Base-by-base conservation (phyloP, 2,113 vertebrate species). In the Micromys minutus region DNA sequence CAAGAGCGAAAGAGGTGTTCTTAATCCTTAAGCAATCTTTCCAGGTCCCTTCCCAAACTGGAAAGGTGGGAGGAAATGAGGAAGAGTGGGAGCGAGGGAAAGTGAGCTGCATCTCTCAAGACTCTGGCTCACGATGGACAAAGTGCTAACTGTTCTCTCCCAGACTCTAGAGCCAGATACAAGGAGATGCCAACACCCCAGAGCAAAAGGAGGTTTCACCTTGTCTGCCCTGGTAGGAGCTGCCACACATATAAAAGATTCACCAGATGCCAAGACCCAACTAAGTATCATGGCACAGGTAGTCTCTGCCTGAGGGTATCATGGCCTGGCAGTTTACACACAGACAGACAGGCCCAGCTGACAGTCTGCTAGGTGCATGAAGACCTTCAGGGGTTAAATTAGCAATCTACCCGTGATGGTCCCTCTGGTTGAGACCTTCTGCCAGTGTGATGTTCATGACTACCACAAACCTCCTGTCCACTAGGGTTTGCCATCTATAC, bases 171-270 rank as follows among this genome's bases (percentile, higher is more conserved):
- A 85, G 55, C 52, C 67, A 63, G 26, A 22, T 6, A 61, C 34
- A 74, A 65, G 8, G 24, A 39, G 55, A 47, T 26, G 31, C 29
- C 31, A 74, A 36, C n/a, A 59, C 13, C 50, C 17, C 5, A 39
- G 11, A 69, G 13, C 22, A 52, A 24, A 19, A 57, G 42, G 24
- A 21, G 21, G 59, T 13, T 59, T 31, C 29, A 29, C 4, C 13
- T 61, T 45, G 5, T n/a, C 45, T 3, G n/a, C 3, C 65, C 36
- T 8, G 52, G 36, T 34, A 71, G 79, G 6, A 24, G 39, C 9
- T 1, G 15, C 21, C 11, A 7, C 0, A 39, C n/a, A 36, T 57
- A 5, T 7, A 45, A 16, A 21, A 50, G 2, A 24, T 13, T 29
- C 3, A 9, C 39, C 13, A 52, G 52, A 19, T 19, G 52, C 19